Percentiles rank a stretch among this genome's conserved stretches.
Evolutionary conservation across 2,113 vertebrate species (phyloP).

Genomic region (Euleptes europaea): DNA sequence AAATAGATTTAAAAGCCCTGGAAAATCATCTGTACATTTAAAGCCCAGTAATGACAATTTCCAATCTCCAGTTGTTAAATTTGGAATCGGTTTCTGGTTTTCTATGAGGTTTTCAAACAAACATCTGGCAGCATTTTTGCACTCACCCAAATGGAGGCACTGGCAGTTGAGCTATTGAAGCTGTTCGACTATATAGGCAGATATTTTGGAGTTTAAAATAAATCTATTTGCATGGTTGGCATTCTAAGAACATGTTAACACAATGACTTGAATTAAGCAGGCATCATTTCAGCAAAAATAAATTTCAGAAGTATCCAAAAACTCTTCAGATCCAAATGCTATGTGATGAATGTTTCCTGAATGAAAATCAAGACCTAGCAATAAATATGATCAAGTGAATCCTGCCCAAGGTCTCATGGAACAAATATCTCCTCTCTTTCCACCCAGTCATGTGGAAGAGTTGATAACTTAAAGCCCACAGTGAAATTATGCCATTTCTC

Average conservation of each 20-base stretch:
- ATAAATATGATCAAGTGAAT: slow-evolving; percentile 37
- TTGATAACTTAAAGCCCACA: slow-evolving; percentile 44
- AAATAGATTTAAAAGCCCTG: slow-evolving; percentile 78
- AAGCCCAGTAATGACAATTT: slow-evolving; percentile 75
- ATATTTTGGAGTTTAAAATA: slow-evolving; percentile 29
- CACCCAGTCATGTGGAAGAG: slow-evolving; percentile 36
- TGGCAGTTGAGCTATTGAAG: slow-evolving; percentile 50
- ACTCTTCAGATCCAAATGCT: not conserved
- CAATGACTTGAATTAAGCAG: slow-evolving; percentile 41
- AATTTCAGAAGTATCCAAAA: slow-evolving; percentile 44
- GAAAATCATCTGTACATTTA: slow-evolving; percentile 71
- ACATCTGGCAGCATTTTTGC: slow-evolving; percentile 71
- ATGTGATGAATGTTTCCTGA: slow-evolving; percentile 21
- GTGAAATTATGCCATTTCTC: slow-evolving; percentile 47
- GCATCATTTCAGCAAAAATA: slow-evolving; percentile 28
- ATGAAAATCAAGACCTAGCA: slow-evolving; percentile 28
- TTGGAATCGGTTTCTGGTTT: slow-evolving; percentile 70
- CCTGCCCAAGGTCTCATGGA: slow-evolving; percentile 37
- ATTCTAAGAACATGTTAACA: not conserved
- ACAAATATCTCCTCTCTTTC: slow-evolving; percentile 49
- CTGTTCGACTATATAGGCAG: slow-evolving; percentile 45
- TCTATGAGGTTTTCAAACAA: slow-evolving; percentile 67
- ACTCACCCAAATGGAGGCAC: slow-evolving; percentile 56
- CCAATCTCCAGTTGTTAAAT: slow-evolving; percentile 73
- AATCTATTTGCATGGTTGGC: not conserved